These are phyloP conservation scores for Geothlypis trichas DNA, from an alignment of 2,113 vertebrate genomes.

Conservation along the genomic window DNA sequence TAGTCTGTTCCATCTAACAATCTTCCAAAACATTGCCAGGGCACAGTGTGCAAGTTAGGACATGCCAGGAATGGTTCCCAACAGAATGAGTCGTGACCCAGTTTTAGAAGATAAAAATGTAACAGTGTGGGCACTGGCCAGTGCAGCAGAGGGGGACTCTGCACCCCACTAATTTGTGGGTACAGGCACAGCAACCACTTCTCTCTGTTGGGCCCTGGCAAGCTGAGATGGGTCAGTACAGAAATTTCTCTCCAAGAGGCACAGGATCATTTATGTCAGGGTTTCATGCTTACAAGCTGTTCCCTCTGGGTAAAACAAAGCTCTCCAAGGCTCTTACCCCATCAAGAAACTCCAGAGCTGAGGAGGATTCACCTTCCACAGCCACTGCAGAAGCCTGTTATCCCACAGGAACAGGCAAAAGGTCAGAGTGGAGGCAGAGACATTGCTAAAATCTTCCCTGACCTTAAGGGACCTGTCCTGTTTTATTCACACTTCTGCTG, in stretches of 20 bases:
- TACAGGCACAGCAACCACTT: not conserved
- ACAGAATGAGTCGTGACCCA: not conserved
- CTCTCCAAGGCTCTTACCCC: not conserved
- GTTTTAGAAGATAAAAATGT: not conserved
- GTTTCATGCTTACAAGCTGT: not conserved
- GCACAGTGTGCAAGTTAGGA: not conserved
- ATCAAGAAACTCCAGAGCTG: not conserved
- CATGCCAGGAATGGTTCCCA: slow-evolving; percentile 2
- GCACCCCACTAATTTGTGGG: not conserved
- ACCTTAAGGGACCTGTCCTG: not conserved
- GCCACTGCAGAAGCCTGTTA: not conserved
- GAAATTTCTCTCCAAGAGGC: not conserved
- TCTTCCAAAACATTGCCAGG: slow-evolving; percentile 21
- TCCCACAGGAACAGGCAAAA: not conserved
- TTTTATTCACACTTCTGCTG: not conserved
- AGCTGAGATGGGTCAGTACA: not conserved
- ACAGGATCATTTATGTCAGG: not conserved
- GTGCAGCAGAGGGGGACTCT: not conserved
- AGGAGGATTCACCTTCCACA: not conserved
- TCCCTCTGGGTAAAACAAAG: not conserved
- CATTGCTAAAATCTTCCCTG: not conserved
- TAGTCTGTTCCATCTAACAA: not conserved
- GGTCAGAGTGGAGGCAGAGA: not conserved
- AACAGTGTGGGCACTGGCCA: not conserved
- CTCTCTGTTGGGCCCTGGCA: not conserved